Base-by-base conservation (phyloP, 2,113 vertebrate species). In the Myanophis thanlyinensis region DNA sequence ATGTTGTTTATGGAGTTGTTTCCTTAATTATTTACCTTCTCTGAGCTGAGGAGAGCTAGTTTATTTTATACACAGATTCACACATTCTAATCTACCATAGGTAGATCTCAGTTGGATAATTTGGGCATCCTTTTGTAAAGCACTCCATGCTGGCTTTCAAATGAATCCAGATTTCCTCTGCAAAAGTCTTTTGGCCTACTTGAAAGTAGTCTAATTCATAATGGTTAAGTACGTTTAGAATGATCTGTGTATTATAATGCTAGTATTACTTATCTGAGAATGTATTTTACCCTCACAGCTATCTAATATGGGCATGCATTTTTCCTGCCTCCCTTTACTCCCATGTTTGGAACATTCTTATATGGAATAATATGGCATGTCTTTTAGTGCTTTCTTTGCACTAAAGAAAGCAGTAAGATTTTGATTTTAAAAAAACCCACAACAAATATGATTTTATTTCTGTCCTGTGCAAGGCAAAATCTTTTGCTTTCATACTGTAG, bases 191-290 rank as follows among this genome's bases (percentile, higher is more conserved):
- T 94, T 93, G 88, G 85, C 92, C 20, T 96, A 96, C 96, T 96
- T 97, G 95, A 96, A 96, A 51, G 94, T 95, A 96, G 95, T 92
- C 93, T 94, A 94, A 93, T 96, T 96, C 47, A 92, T 93, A 91
- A 40, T 94, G 93, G 80, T 96, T 95, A 96, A 93, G 95, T 96
- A 90, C 95, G 94, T 94, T 94, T 96, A 93, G 95, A 96, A 94
- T 95, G 96, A 94, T 95, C 96, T 97, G 96, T 96, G 94, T 96
- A 96, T 96, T 95, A 96, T 96, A 84, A 93, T 89, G 84, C 91
- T 48, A 89, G 90, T 96, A 89, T 92, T 94, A 94, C 95, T 95
- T 93, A 95, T 95, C 93, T 94, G 95, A 96, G 96, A 97, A 97
- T 97, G 96, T 97, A 95, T 95, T 95, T 96, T 87, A 51, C 92